These are phyloP conservation scores for Cololabis saira DNA, from an alignment of 2,113 vertebrate genomes.

Conservation along the genomic window DNA sequence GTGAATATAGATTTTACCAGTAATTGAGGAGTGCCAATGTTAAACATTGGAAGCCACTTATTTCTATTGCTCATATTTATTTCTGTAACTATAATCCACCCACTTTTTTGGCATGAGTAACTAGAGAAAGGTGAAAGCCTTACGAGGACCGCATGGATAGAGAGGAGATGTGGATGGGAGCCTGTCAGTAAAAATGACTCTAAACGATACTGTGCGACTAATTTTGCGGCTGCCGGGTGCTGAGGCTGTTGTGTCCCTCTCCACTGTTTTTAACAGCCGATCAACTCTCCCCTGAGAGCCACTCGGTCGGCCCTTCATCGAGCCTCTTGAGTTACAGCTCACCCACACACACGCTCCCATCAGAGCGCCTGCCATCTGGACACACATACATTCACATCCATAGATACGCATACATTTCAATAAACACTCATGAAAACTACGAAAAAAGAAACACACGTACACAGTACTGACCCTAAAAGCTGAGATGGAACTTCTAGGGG, in stretches of 20 bases:
- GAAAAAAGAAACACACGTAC: not conserved
- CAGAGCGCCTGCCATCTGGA: constrained; percentile 48
- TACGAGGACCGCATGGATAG: constrained; percentile 22
- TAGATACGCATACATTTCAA: constrained; percentile 5
- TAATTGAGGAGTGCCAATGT: too few relatives aligned
- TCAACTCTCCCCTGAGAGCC: constrained; percentile 74
- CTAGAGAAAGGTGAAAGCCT: constrained; percentile 31
- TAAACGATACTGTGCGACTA: constrained; percentile 47
- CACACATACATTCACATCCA: constrained; percentile 31
- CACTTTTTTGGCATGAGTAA: constrained; percentile 10
- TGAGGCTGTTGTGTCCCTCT: constrained; percentile 66
- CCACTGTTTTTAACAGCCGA: constrained; percentile 72
- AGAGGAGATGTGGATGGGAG: constrained; percentile 44
- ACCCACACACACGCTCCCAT: constrained; percentile 61
- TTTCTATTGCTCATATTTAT: too few relatives aligned
- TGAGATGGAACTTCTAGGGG: constrained; percentile 1
- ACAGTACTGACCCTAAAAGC: constrained; percentile 8
- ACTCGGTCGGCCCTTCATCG: constrained; percentile 75
- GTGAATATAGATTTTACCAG: constrained; percentile 1
- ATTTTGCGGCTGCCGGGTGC: constrained; percentile 53
- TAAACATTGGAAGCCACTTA: too few relatives aligned
- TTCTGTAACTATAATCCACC: constrained; percentile 16
- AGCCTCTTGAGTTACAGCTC: constrained; percentile 72
- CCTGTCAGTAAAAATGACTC: constrained; percentile 66
- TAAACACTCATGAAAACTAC: constrained; percentile 19